Conservation (phyloP, 2,888 invertebrate species). For the Brenthis ino region DNA sequence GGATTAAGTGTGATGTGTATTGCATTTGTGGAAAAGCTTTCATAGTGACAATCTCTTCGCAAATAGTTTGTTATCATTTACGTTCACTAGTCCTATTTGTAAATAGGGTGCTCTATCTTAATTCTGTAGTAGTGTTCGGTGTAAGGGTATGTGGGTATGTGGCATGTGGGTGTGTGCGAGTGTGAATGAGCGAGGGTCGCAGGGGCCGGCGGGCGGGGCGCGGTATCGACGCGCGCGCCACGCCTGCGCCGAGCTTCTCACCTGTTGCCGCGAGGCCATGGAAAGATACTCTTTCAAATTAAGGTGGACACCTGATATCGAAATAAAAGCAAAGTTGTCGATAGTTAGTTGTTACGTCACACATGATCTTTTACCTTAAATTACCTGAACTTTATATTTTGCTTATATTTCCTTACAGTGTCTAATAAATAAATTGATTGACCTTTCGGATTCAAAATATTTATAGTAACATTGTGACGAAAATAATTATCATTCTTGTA, state of each 20-base stretch:
- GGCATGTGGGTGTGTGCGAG: slow-evolving; percentile 59
- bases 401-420: background rate
- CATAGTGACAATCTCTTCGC: background rate
- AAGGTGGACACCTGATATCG: slow-evolving; percentile 75
- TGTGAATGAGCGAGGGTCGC: slow-evolving; percentile 69
- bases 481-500: no score
- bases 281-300: slow-evolving; percentile 79
- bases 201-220: slow-evolving; percentile 54
- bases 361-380: slow-evolving; percentile 8
- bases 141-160: slow-evolving; percentile 38
- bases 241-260: slow-evolving; percentile 72
- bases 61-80: slow-evolving; percentile 19
- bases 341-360: slow-evolving; percentile 29
- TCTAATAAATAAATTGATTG: no score
- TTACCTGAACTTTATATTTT: background rate
- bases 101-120: slow-evolving; percentile 22
- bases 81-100: slow-evolving; percentile 35
- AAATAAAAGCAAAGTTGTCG: slow-evolving; percentile 55
- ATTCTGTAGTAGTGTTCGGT: slow-evolving; percentile 34
- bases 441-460: no score
- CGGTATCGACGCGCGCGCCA: slow-evolving; percentile 75
- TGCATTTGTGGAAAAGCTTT: background rate
- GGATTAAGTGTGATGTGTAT: background rate
- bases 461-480: no score
- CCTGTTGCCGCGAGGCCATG: slow-evolving; percentile 80